Evolutionary conservation across 2,888 invertebrate genomes (phyloP).

Genomic region (Orthosia gracilis): DNA sequence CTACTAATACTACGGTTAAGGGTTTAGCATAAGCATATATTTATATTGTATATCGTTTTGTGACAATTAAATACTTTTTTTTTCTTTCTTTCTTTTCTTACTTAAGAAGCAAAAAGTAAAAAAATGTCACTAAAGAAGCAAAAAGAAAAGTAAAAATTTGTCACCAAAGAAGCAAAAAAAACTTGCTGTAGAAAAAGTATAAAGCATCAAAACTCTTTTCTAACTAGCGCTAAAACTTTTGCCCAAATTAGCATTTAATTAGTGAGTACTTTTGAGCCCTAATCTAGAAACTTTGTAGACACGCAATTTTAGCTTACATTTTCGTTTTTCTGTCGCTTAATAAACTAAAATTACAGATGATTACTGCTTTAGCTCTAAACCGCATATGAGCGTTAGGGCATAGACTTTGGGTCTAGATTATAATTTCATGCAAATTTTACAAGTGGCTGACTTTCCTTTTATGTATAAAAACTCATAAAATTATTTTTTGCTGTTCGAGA

Average conservation of each 20-base stretch:
- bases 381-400: slow-evolving; percentile 29
- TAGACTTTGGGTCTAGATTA: slow-evolving; percentile 18
- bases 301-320: slow-evolving; percentile 30
- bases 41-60: too few relatives aligned
- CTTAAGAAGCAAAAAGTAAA: too few relatives aligned
- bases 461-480: slow-evolving; percentile 19
- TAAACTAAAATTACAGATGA: slow-evolving; percentile 48
- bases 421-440: slow-evolving; percentile 56
- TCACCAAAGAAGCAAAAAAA: background rate
- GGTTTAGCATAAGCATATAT: too few relatives aligned
- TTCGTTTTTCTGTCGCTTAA: slow-evolving; percentile 31
- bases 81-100: too few relatives aligned
- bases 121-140: too few relatives aligned
- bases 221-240: background rate
- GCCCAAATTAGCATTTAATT: slow-evolving; percentile 45
- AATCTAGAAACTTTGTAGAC: slow-evolving; percentile 41
- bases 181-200: background rate
- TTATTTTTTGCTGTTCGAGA: background rate
- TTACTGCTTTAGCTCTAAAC: slow-evolving; percentile 51
- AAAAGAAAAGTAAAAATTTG: too few relatives aligned
- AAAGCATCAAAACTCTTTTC: slow-evolving; percentile 4
- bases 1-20: too few relatives aligned
- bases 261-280: slow-evolving; percentile 18
- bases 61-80: too few relatives aligned
- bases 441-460: slow-evolving; percentile 21